Percentiles rank a stretch among this genome's conserved stretches.
These are phyloP conservation scores for Noctua fimbriata DNA, from an alignment of 2,888 invertebrate species.

Conservation along the genomic window DNA sequence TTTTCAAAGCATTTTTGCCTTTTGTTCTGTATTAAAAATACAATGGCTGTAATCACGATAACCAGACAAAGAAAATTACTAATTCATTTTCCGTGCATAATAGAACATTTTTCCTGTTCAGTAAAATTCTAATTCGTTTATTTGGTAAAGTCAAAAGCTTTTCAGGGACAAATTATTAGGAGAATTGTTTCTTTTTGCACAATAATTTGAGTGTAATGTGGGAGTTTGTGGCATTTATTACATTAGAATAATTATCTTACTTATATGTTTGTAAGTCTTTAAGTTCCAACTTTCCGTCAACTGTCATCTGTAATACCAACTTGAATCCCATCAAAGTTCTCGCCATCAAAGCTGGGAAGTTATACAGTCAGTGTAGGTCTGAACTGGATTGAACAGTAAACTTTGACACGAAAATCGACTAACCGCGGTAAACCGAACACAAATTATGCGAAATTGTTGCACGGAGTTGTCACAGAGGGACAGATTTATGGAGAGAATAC, in stretches of 20 bases:
- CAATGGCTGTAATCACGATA: background rate
- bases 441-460: slow-evolving; percentile 20
- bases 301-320: background rate
- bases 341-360: background rate
- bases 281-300: background rate
- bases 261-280: background rate
- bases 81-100: background rate
- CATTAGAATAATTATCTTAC: background rate
- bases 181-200: background rate
- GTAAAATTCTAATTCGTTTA: background rate
- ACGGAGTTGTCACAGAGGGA: slow-evolving; percentile 3
- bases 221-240: too few relatives aligned
- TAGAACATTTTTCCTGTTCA: background rate
- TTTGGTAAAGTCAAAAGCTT: background rate
- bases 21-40: slow-evolving; percentile 12
- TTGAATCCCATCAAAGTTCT: background rate
- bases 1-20: background rate
- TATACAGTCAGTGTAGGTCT: background rate
- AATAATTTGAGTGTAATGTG: background rate
- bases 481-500: slow-evolving; percentile 21
- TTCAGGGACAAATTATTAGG: background rate
- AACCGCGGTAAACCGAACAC: background rate
- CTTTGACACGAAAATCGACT: slow-evolving; percentile 15
- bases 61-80: slow-evolving; percentile 11
- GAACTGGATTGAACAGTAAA: slow-evolving; percentile 30